Evolutionary conservation across 1,140 invertebrate species (phyloP).

Genomic region (Drosophila azteca): DNA sequence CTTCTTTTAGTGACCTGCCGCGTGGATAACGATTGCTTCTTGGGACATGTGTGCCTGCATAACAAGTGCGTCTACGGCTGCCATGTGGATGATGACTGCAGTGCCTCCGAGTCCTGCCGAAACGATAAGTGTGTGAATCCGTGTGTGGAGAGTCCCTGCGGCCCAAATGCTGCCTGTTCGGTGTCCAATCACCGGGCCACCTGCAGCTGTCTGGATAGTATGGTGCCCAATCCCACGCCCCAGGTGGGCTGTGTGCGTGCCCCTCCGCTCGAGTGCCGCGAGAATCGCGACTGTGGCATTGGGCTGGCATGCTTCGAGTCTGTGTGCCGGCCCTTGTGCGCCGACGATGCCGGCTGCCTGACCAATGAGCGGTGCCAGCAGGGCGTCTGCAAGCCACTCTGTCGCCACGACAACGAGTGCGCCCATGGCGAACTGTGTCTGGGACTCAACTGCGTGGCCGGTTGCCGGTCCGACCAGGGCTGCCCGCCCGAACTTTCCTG

Average conservation of each 20-base stretch:
- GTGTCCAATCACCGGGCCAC: conserved; percentile 92
- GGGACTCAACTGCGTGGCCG: conserved; percentile 89
- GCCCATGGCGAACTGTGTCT: conserved; percentile 93
- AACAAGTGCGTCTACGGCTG: conserved; percentile 94
- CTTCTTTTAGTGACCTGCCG: conserved; percentile 90
- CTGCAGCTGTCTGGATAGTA: conserved; percentile 90
- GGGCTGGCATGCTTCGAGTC: conserved; percentile 89
- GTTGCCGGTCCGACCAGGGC: conserved; percentile 92
- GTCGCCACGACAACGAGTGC: conserved; percentile 91
- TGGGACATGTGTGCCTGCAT: conserved; percentile 93
- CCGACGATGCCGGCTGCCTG: conserved; percentile 89
- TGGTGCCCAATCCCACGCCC: conserved; percentile 93
- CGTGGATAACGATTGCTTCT: conserved; percentile 95
- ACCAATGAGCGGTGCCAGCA: conserved; percentile 91
- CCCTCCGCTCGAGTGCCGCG: conserved; percentile 88
- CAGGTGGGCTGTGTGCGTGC: conserved; percentile 92
- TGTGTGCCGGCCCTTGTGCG: conserved; percentile 90
- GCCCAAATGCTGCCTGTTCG: conserved; percentile 92
- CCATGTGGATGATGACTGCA: conserved; percentile 93
- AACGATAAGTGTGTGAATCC: conserved; percentile 92
- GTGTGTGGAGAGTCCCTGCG: conserved; percentile 90
- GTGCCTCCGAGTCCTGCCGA: conserved; percentile 90
- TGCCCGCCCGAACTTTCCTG: conserved; percentile 89
- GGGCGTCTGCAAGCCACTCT: conserved; percentile 89
- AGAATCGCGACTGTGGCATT: conserved; percentile 89